Base-by-base conservation (phyloP, 2,113 vertebrate species). In the Paramormyrops kingsleyae region DNA sequence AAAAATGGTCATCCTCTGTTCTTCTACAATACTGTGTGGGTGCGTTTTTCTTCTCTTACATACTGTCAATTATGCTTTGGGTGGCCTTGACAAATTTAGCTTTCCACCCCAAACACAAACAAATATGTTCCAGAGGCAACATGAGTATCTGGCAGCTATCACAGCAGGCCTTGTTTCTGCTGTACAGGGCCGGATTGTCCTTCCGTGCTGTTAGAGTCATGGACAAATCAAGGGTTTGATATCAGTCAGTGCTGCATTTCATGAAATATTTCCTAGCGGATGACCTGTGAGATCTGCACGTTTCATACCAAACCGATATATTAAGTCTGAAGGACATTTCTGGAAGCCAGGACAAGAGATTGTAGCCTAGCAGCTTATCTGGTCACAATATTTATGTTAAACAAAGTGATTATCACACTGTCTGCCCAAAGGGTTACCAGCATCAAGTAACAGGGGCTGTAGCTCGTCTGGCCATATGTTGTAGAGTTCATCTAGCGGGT, bases 81-180 rank as follows among this genome's bases (percentile, higher is more conserved):
- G 53, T 66, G 87, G 87, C 53, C 87, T 66, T 88, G 87, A 88
- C 53, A 88, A 59, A 44, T 88, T 88, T 66, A 88, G 87, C 52
- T 53, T 88, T 88, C 87, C 31, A 88, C 35, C 53, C 53, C 39
- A 88, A 39, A 88, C 46, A 52, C 85, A 87, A 87, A 87, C 85
- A 87, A 49, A 31, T 87, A 42, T 4, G 17, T 10, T 66, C 52
- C 87, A 24, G 42, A 66, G 19, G 35, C 39, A 88, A 31, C 35
- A 66, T 3, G 87, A 27, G 15, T 24, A 87, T 87, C 17, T 21
- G 50, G 47, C 13, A 87, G 42, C 19, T 56, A 1, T 87, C 49
- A 39, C 49, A 53, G 49, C 6, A 87, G 24, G 27, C 47, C 85
- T 53, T 39, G 50, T 53, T 56, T 42, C n/a, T 9, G 12, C 47